These are phyloP conservation scores for Lutjanus campechanus DNA, from an alignment of 2,797 vertebrate species.

Conservation along the genomic window DNA sequence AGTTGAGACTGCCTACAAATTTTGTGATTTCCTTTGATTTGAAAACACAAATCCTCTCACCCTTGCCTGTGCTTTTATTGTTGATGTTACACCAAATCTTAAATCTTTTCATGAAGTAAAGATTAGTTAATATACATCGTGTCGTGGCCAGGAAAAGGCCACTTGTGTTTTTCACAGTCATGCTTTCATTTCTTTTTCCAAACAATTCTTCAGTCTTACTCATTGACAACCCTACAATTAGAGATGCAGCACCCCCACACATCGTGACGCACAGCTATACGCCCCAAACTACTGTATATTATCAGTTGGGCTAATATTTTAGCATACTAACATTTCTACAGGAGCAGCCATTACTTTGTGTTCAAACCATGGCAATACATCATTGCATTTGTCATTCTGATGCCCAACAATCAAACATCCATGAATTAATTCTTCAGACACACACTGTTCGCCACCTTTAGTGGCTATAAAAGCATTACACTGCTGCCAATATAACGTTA, in stretches of 20 bases:
- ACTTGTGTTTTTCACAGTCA: slow-evolving; percentile 18
- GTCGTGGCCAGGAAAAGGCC: not conserved
- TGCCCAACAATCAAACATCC: not conserved
- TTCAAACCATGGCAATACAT: not conserved
- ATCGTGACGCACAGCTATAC: slow-evolving; percentile 19
- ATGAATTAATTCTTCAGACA: not conserved
- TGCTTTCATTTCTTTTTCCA: not conserved
- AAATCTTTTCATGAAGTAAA: not conserved
- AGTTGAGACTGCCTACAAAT: not conserved
- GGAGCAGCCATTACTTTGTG: slow-evolving; percentile 3
- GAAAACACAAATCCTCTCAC: not conserved
- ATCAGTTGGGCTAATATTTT: slow-evolving; percentile 18
- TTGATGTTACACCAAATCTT: not conserved
- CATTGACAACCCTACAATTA: slow-evolving; percentile 32
- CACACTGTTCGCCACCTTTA: not conserved
- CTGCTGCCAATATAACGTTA: not conserved
- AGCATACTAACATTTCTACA: slow-evolving; percentile 10
- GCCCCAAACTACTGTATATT: slow-evolving; percentile 10
- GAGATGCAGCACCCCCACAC: slow-evolving; percentile 22
- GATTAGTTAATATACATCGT: not conserved
- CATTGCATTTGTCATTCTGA: not conserved
- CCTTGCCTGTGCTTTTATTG: not conserved
- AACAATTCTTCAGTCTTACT: slow-evolving; percentile 22
- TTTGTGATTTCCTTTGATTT: not conserved
- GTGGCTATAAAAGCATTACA: not conserved